Evolutionary conservation across 64 coral and sea anemone genomes (phyloP).

Genomic region (Stylophora pistillata): DNA sequence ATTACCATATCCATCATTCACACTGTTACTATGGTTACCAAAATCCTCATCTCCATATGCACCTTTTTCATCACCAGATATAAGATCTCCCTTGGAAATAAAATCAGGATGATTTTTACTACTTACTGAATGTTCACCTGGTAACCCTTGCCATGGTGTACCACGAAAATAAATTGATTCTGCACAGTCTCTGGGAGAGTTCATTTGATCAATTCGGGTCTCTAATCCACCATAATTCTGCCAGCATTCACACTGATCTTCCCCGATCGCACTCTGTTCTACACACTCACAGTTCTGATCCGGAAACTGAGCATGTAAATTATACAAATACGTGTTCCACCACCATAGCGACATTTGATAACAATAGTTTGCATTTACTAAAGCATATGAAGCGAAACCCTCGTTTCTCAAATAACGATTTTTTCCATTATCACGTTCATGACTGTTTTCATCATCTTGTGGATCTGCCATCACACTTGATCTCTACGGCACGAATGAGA

Average conservation of each 20-base stretch:
- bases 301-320: neutral
- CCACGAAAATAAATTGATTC: neutral
- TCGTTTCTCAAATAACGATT: neutral
- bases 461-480: neutral
- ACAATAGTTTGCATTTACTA: constrained; percentile 21
- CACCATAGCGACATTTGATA: constrained; percentile 40
- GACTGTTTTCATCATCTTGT: neutral
- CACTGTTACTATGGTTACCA: neutral
- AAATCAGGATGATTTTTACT: neutral
- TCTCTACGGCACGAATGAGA: neutral
- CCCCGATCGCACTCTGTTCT: neutral
- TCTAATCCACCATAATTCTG: neutral
- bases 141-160: neutral
- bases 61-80: no score
- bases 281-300: constrained; percentile 33
- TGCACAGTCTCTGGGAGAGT: neutral
- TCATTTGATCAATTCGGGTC: neutral
- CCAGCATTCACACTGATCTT: neutral
- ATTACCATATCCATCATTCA: neutral
- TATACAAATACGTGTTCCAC: constrained; percentile 7
- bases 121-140: neutral
- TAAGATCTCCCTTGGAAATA: neutral
- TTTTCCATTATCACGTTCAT: neutral
- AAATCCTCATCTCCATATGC: neutral
- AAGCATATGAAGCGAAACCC: neutral